phyloP scores from a whole-genome alignment of 2,797 vertebrate genomes.

The Trachurus trachurus region DNA sequence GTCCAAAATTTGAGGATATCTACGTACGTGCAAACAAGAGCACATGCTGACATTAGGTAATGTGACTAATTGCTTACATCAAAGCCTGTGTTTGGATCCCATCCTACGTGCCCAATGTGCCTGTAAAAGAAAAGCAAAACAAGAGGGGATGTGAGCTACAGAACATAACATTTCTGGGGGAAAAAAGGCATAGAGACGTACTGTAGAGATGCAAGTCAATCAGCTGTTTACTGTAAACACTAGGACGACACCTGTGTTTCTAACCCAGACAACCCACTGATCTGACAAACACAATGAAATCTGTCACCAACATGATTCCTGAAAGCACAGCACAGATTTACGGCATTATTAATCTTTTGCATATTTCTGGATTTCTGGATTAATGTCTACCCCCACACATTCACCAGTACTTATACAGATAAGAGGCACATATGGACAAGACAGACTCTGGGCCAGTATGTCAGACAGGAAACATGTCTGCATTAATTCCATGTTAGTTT shows the following conservation, averaged over 20 bases:
- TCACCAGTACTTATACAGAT: neutral
- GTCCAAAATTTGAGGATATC: conserved; percentile 17
- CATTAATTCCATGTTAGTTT: neutral
- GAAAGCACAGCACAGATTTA: conserved; percentile 28
- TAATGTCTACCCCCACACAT: conserved; percentile 10
- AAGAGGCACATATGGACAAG: neutral
- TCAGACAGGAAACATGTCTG: neutral
- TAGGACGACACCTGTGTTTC: neutral
- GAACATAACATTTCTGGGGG: neutral
- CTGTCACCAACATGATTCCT: conserved; percentile 19
- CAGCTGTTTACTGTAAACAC: neutral
- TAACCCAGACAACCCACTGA: neutral
- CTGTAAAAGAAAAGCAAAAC: conserved; percentile 72
- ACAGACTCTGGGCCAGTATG: neutral
- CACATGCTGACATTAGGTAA: neutral
- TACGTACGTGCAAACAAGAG: neutral
- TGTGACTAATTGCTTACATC: conserved; percentile 90
- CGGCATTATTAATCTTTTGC: conserved; percentile 3
- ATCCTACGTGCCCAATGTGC: conserved; percentile 97
- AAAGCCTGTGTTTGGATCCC: conserved; percentile 99
- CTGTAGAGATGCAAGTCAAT: neutral
- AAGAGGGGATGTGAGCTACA: conserved; percentile 4
- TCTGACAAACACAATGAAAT: neutral
- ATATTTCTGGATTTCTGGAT: conserved; percentile 43
- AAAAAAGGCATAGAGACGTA: too few relatives aligned